Evolutionary conservation across 92 coral and sea anemone species (phyloP), one percentile per base, ranked within the genome.

Genomic region (Meandrina meandrites): DNA sequence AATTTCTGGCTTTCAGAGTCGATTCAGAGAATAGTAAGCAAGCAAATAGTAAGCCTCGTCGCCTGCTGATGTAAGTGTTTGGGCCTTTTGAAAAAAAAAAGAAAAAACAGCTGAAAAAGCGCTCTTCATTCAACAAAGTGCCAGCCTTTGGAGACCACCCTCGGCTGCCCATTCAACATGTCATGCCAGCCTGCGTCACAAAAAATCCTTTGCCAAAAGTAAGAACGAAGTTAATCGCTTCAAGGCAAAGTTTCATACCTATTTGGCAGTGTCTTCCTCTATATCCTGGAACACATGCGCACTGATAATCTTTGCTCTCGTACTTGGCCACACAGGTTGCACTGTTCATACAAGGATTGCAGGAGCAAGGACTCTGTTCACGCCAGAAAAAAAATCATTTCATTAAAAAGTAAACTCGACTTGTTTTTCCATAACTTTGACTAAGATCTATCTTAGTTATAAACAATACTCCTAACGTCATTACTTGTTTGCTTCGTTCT

Each of bases 291-390:
- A 19, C 57, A 48, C 81, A 77, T 17, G 22, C 42, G 19, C 81
- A 77, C 18, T n/a, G 19, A 27, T 77, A 77, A 14, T 47, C 34
- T 64, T n/a, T 5, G 2, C 14, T n/a, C 0, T 45, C 81, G 64
- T 77, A 77, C 60, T 27, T 50, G 8, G 81, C 81, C 81, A 77
- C 57, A 77, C 81, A 77, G 15, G 81, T 50, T 45, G 60, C 60
- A 28, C n/a, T 53, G 81, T 48, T 77, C 8, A 51, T n/a, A 53
- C 81, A 77, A 28, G 81, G 81, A 48, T 28, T 7, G 19, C 64
- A 27, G 64, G 81, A 77, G n/a, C 81, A 77, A 47, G 35, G 81
- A 27, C 34, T 77, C 81, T 77, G 42, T 73, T 66, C 24, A 31
- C 40, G 0, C 13, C 34, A 27, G n/a, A 77, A 45, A n/a, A 15